phyloP scores from a whole-genome alignment of 2,888 invertebrate species.

The Boloria selene region DNA sequence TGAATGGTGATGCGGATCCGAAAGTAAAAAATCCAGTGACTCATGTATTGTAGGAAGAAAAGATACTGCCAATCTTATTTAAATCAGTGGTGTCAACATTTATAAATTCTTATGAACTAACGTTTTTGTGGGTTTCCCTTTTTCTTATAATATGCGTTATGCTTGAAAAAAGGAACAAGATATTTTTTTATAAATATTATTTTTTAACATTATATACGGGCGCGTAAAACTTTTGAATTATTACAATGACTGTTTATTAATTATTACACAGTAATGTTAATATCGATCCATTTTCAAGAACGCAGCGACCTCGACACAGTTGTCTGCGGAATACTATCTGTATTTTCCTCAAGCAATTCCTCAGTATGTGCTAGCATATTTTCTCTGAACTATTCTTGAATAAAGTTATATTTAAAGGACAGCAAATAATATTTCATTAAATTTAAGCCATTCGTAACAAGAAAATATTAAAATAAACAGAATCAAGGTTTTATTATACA shows the following conservation, averaged over 20 bases:
- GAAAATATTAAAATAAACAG: conserved; percentile 4
- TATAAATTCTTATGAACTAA: neutral
- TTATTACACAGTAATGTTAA: conserved; percentile 38
- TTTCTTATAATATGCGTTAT: too few species aligned
- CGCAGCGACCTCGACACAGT: conserved; percentile 55
- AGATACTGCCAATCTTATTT: conserved; percentile 12
- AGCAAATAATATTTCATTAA: too few species aligned
- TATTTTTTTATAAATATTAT: neutral
- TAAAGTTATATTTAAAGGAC: neutral
- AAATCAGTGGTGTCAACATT: conserved; percentile 15
- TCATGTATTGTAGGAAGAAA: conserved; percentile 24
- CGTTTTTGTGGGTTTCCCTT: conserved; percentile 3
- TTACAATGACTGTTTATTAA: conserved; percentile 20
- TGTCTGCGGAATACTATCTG: conserved; percentile 46
- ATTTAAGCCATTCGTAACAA: too few species aligned
- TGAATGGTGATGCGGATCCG: conserved; percentile 22
- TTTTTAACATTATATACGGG: neutral
- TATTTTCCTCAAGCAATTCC: conserved; percentile 47
- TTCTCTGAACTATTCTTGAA: conserved; percentile 21
- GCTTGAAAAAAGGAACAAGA: too few species aligned
- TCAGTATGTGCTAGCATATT: conserved; percentile 26
- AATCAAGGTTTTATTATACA: conserved; percentile 39
- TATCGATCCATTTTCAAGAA: conserved; percentile 54
- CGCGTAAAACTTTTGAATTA: neutral
- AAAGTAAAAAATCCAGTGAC: conserved; percentile 38